Evolutionary conservation across 2,113 vertebrate species (phyloP), one percentile per base, ranked within the genome.

Genomic region (Riparia riparia): DNA sequence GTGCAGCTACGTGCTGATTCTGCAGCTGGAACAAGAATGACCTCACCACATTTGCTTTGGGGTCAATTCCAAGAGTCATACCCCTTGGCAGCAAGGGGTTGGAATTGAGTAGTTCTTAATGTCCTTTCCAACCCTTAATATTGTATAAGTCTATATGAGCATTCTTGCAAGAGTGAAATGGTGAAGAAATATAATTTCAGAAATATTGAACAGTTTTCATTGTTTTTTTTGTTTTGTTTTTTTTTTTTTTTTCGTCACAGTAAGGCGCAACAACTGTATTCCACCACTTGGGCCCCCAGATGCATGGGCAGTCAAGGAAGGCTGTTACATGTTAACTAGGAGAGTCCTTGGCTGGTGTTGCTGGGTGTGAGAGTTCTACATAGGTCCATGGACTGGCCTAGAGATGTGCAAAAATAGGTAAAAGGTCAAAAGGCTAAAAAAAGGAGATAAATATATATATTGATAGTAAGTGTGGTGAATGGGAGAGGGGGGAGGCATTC

Each of bases 41-140:
- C 21, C 7, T 60, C 21, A 29, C 19, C 50, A 3, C 4, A 21
- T 90, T 56, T 82, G 20, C 24, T 56, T 42, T 44, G 51, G 28
- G 24, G 18, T 31, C 24, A 82, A 10, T 50, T 74, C 49, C 39
- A 42, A 34, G 26, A 6, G 22, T 64, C 34, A 54, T 16, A 66
- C 24, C 14, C n/a, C 25, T 6, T 41, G 17, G 17, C 63, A 61
- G 24, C 0, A 0, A 47, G 20, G 25, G 3, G 2, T 13, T 69
- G 47, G n/a, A 60, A 42, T 42, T 42, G 14, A 47, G 25, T 12
- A 9, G 31, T 61, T 26, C 34, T 41, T 61, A 34, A 61, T 6
- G 47, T 82, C 7, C 17, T 20, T 61, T 69, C 14, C 29, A 61
- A 26, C 29, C n/a, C 41, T 61, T 54, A 54, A 18, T 34, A n/a